phyloP scores from a whole-genome alignment of 1,140 invertebrate genomes.

The Drosophila bipectinata region DNA sequence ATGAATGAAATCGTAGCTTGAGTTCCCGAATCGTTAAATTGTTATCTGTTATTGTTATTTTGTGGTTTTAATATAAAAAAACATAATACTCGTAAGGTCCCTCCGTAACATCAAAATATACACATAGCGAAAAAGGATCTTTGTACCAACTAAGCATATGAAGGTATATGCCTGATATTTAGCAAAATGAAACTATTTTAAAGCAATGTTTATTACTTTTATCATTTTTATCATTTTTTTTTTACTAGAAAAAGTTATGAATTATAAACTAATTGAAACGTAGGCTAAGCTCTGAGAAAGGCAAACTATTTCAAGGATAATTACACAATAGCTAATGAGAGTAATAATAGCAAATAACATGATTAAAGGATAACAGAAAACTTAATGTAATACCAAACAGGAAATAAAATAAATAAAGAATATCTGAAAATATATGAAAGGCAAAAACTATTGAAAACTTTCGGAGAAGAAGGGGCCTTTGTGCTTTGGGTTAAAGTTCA shows the following conservation, averaged over 20 bases:
- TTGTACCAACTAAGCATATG: constrained; percentile 32
- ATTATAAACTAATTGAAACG: constrained; percentile 35
- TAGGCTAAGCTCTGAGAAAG: constrained; percentile 44
- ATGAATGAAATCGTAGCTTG: constrained; percentile 25
- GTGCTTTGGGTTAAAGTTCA: no score
- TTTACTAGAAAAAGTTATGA: constrained; percentile 57
- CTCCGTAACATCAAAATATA: constrained; percentile 39
- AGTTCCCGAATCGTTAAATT: constrained; percentile 39
- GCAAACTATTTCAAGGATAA: constrained; percentile 46
- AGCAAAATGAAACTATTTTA: constrained; percentile 60
- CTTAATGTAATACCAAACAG: constrained; percentile 22
- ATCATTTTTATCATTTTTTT: constrained; percentile 45
- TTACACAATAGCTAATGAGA: constrained; percentile 37
- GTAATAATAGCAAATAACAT: constrained; percentile 37
- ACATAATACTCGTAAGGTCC: constrained; percentile 31
- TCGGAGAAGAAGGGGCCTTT: constrained; percentile 8
- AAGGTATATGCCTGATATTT: constrained; percentile 11
- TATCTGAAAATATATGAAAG: constrained; percentile 78
- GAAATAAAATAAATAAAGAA: constrained; percentile 59
- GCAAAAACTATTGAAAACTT: constrained; percentile 38
- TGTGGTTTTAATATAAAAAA: constrained; percentile 38
- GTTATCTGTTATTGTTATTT: constrained; percentile 56
- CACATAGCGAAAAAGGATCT: constrained; percentile 19
- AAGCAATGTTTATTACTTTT: constrained; percentile 54
- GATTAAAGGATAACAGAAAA: neutral